Evolutionary conservation across 2,113 vertebrate genomes (phyloP).

Genomic region (Semnornis frantzii): DNA sequence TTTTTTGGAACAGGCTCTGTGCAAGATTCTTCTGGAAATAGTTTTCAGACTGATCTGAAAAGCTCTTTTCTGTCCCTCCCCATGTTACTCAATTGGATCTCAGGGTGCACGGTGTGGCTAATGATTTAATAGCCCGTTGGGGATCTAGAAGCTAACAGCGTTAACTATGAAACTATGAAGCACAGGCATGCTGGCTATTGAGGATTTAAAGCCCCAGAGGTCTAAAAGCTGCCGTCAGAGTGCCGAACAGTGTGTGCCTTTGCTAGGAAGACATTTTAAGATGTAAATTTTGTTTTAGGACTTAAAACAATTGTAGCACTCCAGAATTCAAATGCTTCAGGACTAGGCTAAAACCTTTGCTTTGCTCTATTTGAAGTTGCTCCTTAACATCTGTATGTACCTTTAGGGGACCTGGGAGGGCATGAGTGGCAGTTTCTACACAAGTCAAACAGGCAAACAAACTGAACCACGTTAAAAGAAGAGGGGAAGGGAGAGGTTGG

Average conservation of each 20-base stretch:
- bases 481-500: background rate
- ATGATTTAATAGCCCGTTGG: background rate
- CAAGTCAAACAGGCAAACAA: background rate
- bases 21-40: background rate
- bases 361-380: conserved; percentile 1
- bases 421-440: background rate
- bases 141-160: background rate
- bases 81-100: background rate
- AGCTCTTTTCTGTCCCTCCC: background rate
- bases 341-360: background rate
- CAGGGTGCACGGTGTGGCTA: background rate
- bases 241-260: background rate
- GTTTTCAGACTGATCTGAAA: background rate
- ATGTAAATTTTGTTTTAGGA: too few relatives aligned
- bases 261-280: background rate
- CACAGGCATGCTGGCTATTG: background rate
- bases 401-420: background rate
- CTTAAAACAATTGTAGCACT: background rate
- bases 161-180: background rate
- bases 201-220: background rate
- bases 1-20: background rate
- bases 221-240: background rate
- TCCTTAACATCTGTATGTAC: background rate
- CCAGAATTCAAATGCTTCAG: background rate
- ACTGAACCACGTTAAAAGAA: background rate